Evolutionary conservation across 2,888 invertebrate species (phyloP).

Genomic region (Aphodius sticticus): DNA sequence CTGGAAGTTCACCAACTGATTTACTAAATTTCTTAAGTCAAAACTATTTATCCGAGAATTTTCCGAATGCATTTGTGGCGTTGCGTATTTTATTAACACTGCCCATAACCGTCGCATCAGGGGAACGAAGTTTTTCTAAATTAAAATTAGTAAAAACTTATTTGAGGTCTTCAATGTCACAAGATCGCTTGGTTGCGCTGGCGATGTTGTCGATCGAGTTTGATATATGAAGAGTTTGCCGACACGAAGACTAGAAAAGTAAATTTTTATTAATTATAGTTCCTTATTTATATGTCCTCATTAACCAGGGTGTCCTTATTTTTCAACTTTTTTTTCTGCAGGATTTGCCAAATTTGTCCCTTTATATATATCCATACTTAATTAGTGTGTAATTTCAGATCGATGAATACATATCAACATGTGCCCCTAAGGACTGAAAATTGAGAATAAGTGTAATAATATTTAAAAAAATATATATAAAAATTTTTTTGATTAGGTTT

Average conservation of each 20-base stretch:
- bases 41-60: neutral
- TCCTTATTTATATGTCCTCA: too few relatives aligned
- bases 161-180: conserved; percentile 39
- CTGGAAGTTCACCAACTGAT: neutral
- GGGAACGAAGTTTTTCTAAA: conserved; percentile 39
- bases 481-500: neutral
- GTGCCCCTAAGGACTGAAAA: neutral
- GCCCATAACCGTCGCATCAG: conserved; percentile 39
- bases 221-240: neutral
- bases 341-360: neutral
- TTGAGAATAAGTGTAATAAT: neutral
- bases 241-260: neutral
- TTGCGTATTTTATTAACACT: conserved; percentile 38
- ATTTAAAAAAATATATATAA: neutral
- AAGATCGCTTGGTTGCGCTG: conserved; percentile 35
- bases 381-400: neutral
- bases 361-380: neutral
- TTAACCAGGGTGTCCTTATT: neutral
- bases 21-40: neutral
- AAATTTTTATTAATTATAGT: neutral
- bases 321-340: neutral
- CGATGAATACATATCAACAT: neutral
- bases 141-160: conserved; percentile 39
- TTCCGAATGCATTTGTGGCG: conserved; percentile 36
- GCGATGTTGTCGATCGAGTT: conserved; percentile 31